Evolutionary conservation across 1,140 invertebrate species (phyloP).

Genomic region (Drosophila rhopaloa): DNA sequence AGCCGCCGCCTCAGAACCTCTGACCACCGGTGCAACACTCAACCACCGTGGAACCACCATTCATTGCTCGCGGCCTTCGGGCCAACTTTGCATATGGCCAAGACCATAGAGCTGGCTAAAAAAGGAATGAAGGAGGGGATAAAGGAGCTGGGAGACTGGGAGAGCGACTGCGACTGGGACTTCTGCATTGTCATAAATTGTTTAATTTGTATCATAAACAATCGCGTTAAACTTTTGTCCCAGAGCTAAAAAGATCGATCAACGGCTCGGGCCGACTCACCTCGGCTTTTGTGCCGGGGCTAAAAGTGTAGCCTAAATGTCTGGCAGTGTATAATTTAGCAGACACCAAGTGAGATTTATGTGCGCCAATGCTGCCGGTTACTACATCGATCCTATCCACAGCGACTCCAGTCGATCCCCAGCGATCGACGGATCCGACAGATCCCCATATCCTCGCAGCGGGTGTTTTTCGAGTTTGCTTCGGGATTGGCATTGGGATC

Average conservation of each 20-base stretch:
- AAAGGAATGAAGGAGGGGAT: not conserved
- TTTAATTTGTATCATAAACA: constrained; percentile 85
- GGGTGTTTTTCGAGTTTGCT: constrained; percentile 8
- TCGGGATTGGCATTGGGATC: not conserved
- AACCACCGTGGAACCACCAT: constrained; percentile 14
- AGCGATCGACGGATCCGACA: constrained; percentile 31
- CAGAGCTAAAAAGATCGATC: constrained; percentile 84
- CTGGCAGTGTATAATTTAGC: constrained; percentile 84
- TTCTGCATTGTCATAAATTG: constrained; percentile 84
- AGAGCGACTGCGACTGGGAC: constrained; percentile 20
- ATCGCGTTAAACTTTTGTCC: constrained; percentile 85
- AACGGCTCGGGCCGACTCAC: constrained; percentile 47
- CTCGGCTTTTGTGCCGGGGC: constrained; percentile 30
- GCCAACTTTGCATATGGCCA: constrained; percentile 74
- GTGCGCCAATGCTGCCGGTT: constrained; percentile 80
- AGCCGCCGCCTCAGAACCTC: constrained; percentile 43
- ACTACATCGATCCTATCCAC: constrained; percentile 27
- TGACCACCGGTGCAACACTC: constrained; percentile 23
- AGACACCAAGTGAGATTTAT: constrained; percentile 85
- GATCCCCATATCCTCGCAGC: constrained; percentile 57
- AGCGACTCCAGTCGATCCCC: constrained; percentile 8
- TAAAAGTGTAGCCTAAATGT: constrained; percentile 83
- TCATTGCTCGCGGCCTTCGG: constrained; percentile 61
- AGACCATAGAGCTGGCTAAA: constrained; percentile 35
- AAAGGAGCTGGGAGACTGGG: not conserved